Base-by-base conservation (phyloP, 1,140 invertebrate species). In the Nixonia krombeini region DNA sequence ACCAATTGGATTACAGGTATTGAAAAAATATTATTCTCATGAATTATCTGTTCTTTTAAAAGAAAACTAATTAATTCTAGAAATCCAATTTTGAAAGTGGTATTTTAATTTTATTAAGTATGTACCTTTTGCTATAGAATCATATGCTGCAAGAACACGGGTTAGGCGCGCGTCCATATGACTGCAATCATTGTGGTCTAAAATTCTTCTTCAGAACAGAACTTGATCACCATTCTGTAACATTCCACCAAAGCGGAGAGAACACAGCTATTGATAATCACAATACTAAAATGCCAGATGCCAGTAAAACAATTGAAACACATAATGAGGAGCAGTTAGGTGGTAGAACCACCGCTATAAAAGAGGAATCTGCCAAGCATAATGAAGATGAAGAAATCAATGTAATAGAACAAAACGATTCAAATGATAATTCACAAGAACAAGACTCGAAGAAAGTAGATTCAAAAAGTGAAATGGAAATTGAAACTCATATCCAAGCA, bases 141-240 rank as follows among this genome's bases (percentile, higher is more conserved):
- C 96, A 97, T 79, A 93, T 96, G 79, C 56, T 90, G 6, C 85
- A 87, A 1, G 92, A 94, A 70, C 95, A 97, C 78, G 93, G 94
- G 0, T 82, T 92, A 1, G 88, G 90, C 4, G 88, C 90, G 1
- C 87, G 92, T 26, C 93, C 93, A 0, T 97, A 96, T 75, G 92
- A 94, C 73, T 98, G 96, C 76, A 87, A 87, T 2, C 82, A 91
- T 13, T 97, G 96, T 72, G 90, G 89, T 5, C 87, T 94, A 42
- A 93, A 92, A 65, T 98, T 97, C 84, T 97, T 96, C 85, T 97
- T 97, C 84, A 89, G 93, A 37, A 91, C 94, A 0, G 95, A 98
- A 79, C 80, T 97, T 0, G 94, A 96, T 64, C 95, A 97, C 76
- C 96, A 97, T 45, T 59, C 33, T 47, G 18, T 81, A 7, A 81